These are phyloP conservation scores for Tenthredo amoena DNA, from an alignment of 2,888 invertebrate species.

Conservation along the genomic window DNA sequence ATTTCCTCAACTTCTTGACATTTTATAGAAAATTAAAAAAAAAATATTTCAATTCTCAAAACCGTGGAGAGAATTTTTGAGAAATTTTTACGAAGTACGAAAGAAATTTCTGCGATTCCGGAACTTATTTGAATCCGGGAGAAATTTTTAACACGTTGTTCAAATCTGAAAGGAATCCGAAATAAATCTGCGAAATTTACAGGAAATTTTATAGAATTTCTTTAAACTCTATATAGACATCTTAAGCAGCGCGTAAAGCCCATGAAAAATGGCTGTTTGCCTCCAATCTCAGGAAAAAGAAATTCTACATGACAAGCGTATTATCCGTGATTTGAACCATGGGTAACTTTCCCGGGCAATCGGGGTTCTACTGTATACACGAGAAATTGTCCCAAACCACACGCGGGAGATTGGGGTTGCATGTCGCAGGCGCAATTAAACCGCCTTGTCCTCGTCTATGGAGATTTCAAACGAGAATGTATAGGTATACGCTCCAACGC, in stretches of 20 bases:
- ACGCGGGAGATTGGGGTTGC: conserved; percentile 23
- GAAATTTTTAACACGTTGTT: too few species aligned
- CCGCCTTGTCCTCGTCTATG: neutral
- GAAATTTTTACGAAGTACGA: neutral
- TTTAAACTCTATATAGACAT: neutral
- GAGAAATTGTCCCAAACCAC: neutral
- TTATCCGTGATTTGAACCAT: too few species aligned
- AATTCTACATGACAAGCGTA: too few species aligned
- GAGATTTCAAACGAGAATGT: neutral
- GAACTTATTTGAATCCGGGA: neutral
- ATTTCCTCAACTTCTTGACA: neutral
- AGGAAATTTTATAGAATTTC: neutral
- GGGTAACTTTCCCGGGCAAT: neutral
- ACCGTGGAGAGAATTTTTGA: neutral
- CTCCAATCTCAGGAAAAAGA: too few species aligned
- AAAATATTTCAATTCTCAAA: neutral
- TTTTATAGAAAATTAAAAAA: neutral
- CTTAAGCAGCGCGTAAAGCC: neutral
- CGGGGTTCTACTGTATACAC: neutral
- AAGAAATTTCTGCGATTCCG: neutral
- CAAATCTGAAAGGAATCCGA: neutral
- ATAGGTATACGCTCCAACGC: neutral
- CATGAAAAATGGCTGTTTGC: neutral
- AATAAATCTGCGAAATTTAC: neutral
- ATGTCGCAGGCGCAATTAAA: conserved; percentile 21